Evolutionary conservation across 2,797 vertebrate genomes (phyloP).

Genomic region (Tolypeutes matacus): DNA sequence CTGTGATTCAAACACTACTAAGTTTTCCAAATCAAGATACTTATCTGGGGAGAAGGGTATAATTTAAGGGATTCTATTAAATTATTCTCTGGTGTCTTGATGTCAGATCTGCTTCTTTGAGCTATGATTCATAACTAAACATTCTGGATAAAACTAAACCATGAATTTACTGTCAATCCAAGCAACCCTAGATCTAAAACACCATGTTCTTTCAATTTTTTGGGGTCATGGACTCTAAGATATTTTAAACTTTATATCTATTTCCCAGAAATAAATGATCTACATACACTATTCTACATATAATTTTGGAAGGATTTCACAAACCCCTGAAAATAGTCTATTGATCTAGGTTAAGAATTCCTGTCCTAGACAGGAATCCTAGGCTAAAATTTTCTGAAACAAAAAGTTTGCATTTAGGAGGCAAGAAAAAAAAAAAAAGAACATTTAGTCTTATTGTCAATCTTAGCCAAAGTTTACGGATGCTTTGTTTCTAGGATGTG

Average conservation of each 20-base stretch:
- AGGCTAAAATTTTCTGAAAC: conserved; percentile 54
- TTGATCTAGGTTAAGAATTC: not conserved
- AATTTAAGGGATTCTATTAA: conserved; percentile 30
- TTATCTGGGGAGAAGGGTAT: not conserved
- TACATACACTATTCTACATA: not conserved
- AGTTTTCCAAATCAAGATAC: conserved; percentile 3
- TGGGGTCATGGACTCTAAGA: not conserved
- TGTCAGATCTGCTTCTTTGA: not conserved
- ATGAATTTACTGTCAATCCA: not conserved
- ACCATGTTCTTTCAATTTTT: not conserved
- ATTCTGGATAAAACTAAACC: conserved; percentile 57
- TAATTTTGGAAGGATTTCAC: conserved; percentile 23
- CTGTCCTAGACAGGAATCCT: conserved; percentile 15
- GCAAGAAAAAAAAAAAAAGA: not conserved
- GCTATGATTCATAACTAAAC: conserved; percentile 33
- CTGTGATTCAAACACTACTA: conserved; percentile 10
- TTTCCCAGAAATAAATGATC: not conserved
- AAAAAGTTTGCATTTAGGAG: not conserved
- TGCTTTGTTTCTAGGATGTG: not conserved
- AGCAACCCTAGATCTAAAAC: not conserved
- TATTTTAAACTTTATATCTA: not conserved
- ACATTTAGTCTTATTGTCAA: not conserved
- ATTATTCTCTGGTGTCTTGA: conserved; percentile 27
- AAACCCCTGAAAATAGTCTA: not conserved
- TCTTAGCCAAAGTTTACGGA: not conserved